Evolutionary conservation across 92 coral and sea anemone species (phyloP), one percentile per base, ranked within the genome.

Genomic region (Paragorgia papillata): DNA sequence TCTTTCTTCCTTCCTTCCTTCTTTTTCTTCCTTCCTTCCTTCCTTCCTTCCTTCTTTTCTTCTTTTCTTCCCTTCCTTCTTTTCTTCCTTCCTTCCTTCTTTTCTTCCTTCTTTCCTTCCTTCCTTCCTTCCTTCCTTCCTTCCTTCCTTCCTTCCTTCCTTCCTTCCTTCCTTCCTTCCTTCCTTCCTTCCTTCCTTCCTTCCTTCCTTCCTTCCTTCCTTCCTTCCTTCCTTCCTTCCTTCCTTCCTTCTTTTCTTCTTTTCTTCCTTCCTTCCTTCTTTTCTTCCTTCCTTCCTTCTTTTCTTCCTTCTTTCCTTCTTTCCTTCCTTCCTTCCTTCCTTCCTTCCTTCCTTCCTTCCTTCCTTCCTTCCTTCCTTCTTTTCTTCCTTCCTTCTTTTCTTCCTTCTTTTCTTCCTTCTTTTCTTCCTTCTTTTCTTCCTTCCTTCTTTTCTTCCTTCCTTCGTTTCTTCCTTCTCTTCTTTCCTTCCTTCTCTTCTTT

Each of bases 371-470:
- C 7, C 20, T 17, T 51, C 19, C 20, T 51, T 51, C 17, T 17
- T 17, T 51, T 51, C 58, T 6, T 51, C 19, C 58, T 6, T 51
- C 12, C 43, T 12, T 37, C 12, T 5, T 51, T 51, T 19, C 20
- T 51, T 51, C 58, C 26, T 51, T 51, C 26, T 3, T 51, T 51
- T 17, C 58, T 51, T 51, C 58, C 58, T 51, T 51, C 58, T 17
- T 51, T 51, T 7, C 58, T 51, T 17, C 58, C 58, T 51, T 51
- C 58, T 5, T 51, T 51, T 6, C 58, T 51, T 22, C 58, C 58
- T 51, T 51, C 8, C 19, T 51, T 51, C 58, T 19, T 51, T 22
- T 6, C 58, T 51, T 51, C 3, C 58, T 51, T 17, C 58, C 58
- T 51, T 51, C n/a, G n/a, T n/a, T n/a, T n/a, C n/a, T n/a, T n/a